Evolutionary conservation across 2,113 vertebrate species (phyloP), one percentile per base, ranked within the genome.

Genomic region (Crypturellus undulatus): DNA sequence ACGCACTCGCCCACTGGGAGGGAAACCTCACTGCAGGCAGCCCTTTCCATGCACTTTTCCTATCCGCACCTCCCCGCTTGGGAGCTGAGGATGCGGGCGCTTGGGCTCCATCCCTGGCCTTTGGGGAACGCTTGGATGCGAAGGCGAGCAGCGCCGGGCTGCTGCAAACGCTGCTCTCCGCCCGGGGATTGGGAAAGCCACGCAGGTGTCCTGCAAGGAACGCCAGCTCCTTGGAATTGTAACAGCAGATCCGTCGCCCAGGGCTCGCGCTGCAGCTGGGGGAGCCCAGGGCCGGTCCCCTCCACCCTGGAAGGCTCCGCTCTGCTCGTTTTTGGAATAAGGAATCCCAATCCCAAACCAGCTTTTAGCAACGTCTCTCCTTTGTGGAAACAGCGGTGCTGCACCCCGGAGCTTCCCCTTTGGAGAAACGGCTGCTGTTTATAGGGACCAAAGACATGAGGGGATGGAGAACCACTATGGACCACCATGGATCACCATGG

Each of bases 331-430:
- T 45, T 43, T 6, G 25, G 47, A 25, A 4, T 4, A 15, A 43
- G 38, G 85, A 67, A 65, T 42, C 60, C 79, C 54, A 71, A 21
- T 7, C 38, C 80, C 59, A 17, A 28, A 28, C 30, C 79, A 77
- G 73, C 65, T 73, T 69, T 45, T 26, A 32, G 6, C 8, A 30
- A 28, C 0, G 0, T 12, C 67, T 43, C 78, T 77, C 42, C 63
- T 72, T 38, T 16, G 42, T 1, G 1, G 32, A 58, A 43, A 34
- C 40, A 5, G 13, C 1, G 0, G 36, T 42, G 43, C 40, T 51
- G 34, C 34, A 6, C 5, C 0, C 45, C 18, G 6, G 12, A 43
- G 22, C 63, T 77, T 36, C 28, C 32, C 5, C 12, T 69, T 36
- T 2, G 24, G 43, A 54, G 69, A 34, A 49, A 24, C 4, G 32